Conservation (phyloP, 2,888 invertebrate species). For the Cremastobaeus sp. region DNA sequence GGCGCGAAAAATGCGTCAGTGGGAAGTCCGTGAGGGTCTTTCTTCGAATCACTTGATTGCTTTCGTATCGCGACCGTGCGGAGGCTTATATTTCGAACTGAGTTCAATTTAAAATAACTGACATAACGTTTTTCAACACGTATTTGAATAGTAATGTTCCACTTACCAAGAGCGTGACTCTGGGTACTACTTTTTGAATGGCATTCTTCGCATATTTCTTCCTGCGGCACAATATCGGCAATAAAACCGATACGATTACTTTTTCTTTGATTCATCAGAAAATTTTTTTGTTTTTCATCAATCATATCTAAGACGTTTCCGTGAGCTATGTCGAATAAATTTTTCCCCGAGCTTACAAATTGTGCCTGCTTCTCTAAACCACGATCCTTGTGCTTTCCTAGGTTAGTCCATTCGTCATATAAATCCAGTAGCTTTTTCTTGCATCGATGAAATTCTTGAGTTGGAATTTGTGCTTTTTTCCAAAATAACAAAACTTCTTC, state of each 20-base stretch:
- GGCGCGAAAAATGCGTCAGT: no score
- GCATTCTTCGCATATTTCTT: no score
- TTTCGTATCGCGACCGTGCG: no score
- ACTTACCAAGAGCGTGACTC: no score
- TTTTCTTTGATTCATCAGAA: constrained; percentile 1
- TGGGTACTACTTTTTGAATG: no score
- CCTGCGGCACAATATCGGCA: no score
- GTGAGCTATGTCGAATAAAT: not conserved
- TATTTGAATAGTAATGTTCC: no score
- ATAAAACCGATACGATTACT: not conserved
- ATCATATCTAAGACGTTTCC: not conserved
- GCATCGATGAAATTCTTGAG: not conserved
- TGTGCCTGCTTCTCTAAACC: not conserved
- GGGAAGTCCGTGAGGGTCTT: no score
- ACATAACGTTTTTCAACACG: no score
- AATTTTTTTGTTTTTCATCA: not conserved
- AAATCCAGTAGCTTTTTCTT: not conserved
- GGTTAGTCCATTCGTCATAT: not conserved
- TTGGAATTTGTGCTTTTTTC: constrained; percentile 10
- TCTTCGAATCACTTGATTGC: no score
- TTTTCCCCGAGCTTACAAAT: not conserved
- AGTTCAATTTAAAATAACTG: no score
- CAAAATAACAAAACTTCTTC: not conserved
- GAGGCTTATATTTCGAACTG: no score
- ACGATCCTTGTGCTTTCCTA: constrained; percentile 2